phyloP scores from a whole-genome alignment of 2,797 vertebrate genomes.

The Manis javanica region DNA sequence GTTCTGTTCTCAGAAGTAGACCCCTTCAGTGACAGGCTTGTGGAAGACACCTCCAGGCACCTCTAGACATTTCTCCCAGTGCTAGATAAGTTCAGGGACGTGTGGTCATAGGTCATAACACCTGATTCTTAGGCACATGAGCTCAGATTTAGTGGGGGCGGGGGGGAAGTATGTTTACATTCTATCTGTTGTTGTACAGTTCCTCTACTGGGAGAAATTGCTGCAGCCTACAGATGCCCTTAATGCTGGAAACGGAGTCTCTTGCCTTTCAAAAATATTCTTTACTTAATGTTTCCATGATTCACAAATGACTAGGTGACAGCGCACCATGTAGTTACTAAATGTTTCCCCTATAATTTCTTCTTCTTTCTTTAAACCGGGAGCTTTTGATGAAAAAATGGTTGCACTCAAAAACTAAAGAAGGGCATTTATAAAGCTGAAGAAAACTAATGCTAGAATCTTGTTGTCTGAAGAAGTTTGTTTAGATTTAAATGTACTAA shows the following conservation, averaged over 20 bases:
- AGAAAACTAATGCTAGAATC: background rate
- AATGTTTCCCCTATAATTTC: background rate
- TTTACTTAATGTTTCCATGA: background rate
- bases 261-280: background rate
- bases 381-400: background rate
- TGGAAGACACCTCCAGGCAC: too few relatives aligned
- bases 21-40: background rate
- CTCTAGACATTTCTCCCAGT: accelerated
- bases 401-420: background rate
- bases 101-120: too few relatives aligned
- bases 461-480: background rate
- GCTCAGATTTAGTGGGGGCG: background rate
- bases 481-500: background rate
- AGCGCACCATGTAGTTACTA: background rate
- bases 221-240: too few relatives aligned
- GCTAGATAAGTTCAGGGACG: background rate
- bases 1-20: background rate
- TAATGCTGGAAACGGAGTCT: background rate
- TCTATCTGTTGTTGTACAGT: background rate
- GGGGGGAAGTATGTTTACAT: background rate
- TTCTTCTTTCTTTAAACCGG: background rate
- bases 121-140: background rate
- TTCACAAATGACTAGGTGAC: background rate
- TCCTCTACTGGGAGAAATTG: too few relatives aligned
- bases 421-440: background rate